Base-by-base conservation (phyloP, 2,797 vertebrate genomes). In the Anguilla pacifica region DNA sequence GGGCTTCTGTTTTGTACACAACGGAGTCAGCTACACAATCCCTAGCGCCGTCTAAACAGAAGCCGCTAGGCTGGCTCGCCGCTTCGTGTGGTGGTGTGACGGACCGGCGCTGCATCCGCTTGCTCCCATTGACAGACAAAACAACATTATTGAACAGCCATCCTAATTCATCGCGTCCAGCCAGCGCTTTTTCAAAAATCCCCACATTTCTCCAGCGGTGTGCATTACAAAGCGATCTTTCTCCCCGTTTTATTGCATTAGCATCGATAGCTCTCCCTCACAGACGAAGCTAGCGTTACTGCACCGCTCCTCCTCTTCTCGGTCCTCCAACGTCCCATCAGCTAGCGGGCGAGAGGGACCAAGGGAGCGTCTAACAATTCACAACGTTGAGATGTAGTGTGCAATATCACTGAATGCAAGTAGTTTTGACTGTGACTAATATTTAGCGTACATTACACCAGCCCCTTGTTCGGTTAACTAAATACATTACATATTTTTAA, bases 331-430 rank as follows among this genome's bases (percentile, higher is more conserved):
- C 46, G 46, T 88, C 87, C 87, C 87, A 74, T 85, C 67, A 88
- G 51, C 83, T 31, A n/a, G 28, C 35, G 83, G 87, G 83, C 67
- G 64, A 35, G 25, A 81, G 53, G 46, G 13, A 25, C 11, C 28
- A 70, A 89, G 88, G 88, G 88, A 89, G 55, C 83, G 83, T 89
- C 88, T 28, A 57, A 25, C 53, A 89, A 85, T 46, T 77, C 85
- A n/a, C 15, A 70, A 77, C 17, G 3, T 55, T 3, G 31, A 31
- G 2, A 55, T 55, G 17, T 28, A 83, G 82, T n/a, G 77, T 81
- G n/a, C 15, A 25, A 51, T 83, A 15, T 83, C 43, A 31, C 0
- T 35, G n/a, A 17, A 53, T 53, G 13, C 7, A 11, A 31, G 13
- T 15, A 55, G 9, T 39, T 79, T 11, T 15, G 39, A 79, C 11